phyloP scores from a whole-genome alignment of 2,888 invertebrate genomes.

The Chaitophorus viminalis region DNA sequence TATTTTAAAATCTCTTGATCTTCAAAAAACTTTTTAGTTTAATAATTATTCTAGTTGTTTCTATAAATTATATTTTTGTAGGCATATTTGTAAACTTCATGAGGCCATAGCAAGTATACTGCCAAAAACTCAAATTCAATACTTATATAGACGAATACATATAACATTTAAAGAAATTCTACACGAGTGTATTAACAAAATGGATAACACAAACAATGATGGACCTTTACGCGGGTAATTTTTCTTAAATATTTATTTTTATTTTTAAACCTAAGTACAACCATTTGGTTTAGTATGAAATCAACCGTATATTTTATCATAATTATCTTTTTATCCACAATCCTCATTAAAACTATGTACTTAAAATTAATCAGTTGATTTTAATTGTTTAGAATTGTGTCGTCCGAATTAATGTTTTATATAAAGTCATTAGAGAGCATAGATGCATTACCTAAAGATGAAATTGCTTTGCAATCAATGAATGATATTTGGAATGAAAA shows the following conservation, averaged over 20 bases:
- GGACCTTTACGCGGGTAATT: conserved; percentile 89
- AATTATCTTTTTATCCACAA: too few species aligned
- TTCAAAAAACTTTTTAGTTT: background rate
- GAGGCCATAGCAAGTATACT: conserved; percentile 89
- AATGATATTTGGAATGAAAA: conserved; percentile 79
- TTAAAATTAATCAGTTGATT: background rate
- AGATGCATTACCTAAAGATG: conserved; percentile 79
- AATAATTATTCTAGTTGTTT: background rate
- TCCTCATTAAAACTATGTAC: background rate
- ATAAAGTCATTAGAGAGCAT: conserved; percentile 85
- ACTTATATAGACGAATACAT: conserved; percentile 82
- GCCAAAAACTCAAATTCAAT: conserved; percentile 72
- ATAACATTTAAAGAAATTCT: conserved; percentile 87
- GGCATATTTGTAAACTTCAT: conserved; percentile 84
- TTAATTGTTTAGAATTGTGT: conserved; percentile 74
- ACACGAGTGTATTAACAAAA: conserved; percentile 82
- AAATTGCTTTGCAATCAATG: conserved; percentile 80
- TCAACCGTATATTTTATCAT: too few species aligned
- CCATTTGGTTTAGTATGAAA: too few species aligned
- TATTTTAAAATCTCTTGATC: too few species aligned
- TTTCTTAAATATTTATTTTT: conserved; percentile 44
- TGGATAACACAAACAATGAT: conserved; percentile 94
- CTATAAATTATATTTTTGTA: conserved; percentile 66
- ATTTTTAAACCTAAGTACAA: background rate
- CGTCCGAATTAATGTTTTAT: conserved; percentile 90